Evolutionary conservation across 2,888 invertebrate genomes (phyloP).

Genomic region (Gandaritis pyraliata): DNA sequence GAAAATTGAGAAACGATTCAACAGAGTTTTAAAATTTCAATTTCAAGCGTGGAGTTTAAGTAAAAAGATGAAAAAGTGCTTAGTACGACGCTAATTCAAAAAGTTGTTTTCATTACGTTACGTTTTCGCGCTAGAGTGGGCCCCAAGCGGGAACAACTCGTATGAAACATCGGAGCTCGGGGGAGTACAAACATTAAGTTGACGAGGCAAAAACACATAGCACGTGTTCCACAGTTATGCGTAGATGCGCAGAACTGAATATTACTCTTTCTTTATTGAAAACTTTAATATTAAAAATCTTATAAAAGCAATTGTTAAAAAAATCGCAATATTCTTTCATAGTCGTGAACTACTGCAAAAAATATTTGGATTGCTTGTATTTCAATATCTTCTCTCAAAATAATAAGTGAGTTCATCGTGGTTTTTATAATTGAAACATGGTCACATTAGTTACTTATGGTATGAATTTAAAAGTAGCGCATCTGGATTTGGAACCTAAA

Average conservation of each 20-base stretch:
- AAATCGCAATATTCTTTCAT: too few species aligned
- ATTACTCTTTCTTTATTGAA: background rate
- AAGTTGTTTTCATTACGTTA: constrained; percentile 79
- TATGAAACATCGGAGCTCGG: constrained; percentile 68
- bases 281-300: too few species aligned
- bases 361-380: too few species aligned
- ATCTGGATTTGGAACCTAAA: too few species aligned
- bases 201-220: background rate
- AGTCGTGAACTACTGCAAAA: too few species aligned
- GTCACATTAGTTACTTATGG: too few species aligned
- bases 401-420: too few species aligned
- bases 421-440: too few species aligned
- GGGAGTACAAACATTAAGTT: constrained; percentile 46
- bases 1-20: constrained; percentile 47
- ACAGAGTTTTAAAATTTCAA: constrained; percentile 52
- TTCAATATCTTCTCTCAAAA: too few species aligned
- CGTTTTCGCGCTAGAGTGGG: constrained; percentile 67
- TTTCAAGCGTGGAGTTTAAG: constrained; percentile 63
- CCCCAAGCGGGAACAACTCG: constrained; percentile 62
- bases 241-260: background rate
- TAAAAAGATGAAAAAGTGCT: constrained; percentile 71
- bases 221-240: background rate
- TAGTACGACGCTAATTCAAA: constrained; percentile 79
- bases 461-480: too few species aligned
- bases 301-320: too few species aligned